phyloP scores from a whole-genome alignment of 92 coral and sea anemone genomes.

The Porites cylindrica region DNA sequence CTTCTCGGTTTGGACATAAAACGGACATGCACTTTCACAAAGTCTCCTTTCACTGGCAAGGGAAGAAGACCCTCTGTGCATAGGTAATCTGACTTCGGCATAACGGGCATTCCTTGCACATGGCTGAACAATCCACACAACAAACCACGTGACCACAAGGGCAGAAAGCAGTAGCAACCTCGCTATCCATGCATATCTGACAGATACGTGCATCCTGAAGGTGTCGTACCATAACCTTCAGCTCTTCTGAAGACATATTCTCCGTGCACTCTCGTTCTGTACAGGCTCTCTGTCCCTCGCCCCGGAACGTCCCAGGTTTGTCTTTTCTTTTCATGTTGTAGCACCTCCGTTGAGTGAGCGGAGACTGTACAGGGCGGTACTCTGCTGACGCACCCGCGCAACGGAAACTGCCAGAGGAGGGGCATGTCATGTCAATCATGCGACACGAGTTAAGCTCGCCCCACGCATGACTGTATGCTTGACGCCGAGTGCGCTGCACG shows the following conservation, averaged over 20 bases:
- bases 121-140: constrained; percentile 95
- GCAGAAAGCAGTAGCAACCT: constrained; percentile 98
- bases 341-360: constrained; percentile 89
- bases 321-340: constrained; percentile 68
- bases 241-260: constrained; percentile 72
- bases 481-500: constrained; percentile 94
- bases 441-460: constrained; percentile 84
- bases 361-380: constrained; percentile 99
- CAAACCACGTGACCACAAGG: constrained; percentile 99
- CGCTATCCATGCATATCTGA: constrained; percentile 98
- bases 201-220: constrained; percentile 96
- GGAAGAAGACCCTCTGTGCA: constrained; percentile 97
- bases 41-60: constrained; percentile 73
- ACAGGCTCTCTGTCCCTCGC: constrained; percentile 58
- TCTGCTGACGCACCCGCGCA: constrained; percentile 70
- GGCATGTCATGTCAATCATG: constrained; percentile 69
- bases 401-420: constrained; percentile 58
- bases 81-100: constrained; percentile 98
- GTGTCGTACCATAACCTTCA: constrained; percentile 91
- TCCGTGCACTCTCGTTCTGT: constrained; percentile 73
- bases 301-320: constrained; percentile 60
- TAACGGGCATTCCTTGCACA: constrained; percentile 98
- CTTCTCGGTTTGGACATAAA: neutral
- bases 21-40: neutral
- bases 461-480: constrained; percentile 99